These are phyloP conservation scores for Yponomeuta evonymella DNA, from an alignment of 2,888 invertebrate species.

Conservation along the genomic window DNA sequence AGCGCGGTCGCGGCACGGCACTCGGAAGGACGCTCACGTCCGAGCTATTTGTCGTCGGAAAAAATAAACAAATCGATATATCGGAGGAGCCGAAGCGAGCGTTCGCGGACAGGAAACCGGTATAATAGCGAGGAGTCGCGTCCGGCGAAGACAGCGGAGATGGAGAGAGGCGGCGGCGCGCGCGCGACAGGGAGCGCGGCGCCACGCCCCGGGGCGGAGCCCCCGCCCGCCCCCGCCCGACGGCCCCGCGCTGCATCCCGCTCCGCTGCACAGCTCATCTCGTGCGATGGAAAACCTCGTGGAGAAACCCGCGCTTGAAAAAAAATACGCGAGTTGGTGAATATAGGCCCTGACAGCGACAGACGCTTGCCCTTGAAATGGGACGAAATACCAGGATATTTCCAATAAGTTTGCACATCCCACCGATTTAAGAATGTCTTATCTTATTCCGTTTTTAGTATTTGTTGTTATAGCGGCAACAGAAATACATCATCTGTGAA, in stretches of 20 bases:
- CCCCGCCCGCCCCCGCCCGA: constrained; percentile 32
- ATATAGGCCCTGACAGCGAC: no score
- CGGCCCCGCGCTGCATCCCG: constrained; percentile 21
- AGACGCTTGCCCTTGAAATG: no score
- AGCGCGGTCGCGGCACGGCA: constrained; percentile 13
- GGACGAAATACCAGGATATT: no score
- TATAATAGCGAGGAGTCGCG: constrained; percentile 66
- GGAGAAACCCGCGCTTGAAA: background rate
- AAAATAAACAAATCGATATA: constrained; percentile 74
- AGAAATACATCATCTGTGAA: no score
- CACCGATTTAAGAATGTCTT: no score
- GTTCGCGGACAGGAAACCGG: constrained; percentile 71
- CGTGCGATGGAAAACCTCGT: background rate
- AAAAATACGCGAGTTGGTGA: no score
- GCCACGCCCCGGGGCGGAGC: constrained; percentile 41
- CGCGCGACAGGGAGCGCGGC: constrained; percentile 33
- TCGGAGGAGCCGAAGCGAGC: constrained; percentile 60
- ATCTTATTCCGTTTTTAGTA: no score
- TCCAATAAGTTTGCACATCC: no score
- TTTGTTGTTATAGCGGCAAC: no score
- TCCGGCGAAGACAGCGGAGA: constrained; percentile 38
- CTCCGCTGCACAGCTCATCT: constrained; percentile 15
- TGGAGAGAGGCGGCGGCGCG: constrained; percentile 27
- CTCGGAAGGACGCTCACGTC: constrained; percentile 15
- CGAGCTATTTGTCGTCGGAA: constrained; percentile 55